Conservation (phyloP, 2,888 invertebrate species). For the Nycteola revayana region DNA sequence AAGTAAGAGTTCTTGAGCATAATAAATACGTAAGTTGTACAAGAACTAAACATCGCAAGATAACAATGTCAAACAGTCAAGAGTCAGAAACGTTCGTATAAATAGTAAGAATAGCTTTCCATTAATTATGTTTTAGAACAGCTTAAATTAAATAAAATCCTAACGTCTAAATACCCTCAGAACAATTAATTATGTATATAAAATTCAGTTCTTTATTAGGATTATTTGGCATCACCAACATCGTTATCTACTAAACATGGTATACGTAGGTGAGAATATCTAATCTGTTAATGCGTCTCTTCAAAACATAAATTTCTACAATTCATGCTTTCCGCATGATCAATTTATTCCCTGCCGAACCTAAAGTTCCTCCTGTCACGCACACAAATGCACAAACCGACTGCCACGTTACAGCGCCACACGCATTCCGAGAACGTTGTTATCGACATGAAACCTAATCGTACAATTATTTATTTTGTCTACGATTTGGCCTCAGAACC, state of each 20-base stretch:
- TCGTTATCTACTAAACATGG: slow-evolving; percentile 75
- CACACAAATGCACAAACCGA: slow-evolving; percentile 44
- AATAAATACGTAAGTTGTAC: slow-evolving; percentile 33
- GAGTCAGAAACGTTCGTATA: slow-evolving; percentile 32
- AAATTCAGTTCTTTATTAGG: slow-evolving; percentile 82
- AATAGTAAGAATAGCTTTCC: slow-evolving; percentile 47
- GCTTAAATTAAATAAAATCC: slow-evolving; percentile 68
- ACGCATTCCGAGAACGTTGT: slow-evolving; percentile 42
- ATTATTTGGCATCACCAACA: slow-evolving; percentile 81
- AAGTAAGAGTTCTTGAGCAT: slow-evolving; percentile 51
- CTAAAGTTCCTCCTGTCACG: slow-evolving; percentile 72
- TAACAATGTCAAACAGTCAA: slow-evolving; percentile 22
- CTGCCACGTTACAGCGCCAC: slow-evolving; percentile 33
- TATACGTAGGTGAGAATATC: slow-evolving; percentile 77
- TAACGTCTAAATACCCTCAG: slow-evolving; percentile 79
- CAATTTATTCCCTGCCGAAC: slow-evolving; percentile 73
- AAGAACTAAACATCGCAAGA: slow-evolving; percentile 18
- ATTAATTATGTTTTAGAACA: slow-evolving; percentile 38
- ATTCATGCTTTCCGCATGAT: slow-evolving; percentile 46
- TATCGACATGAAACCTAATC: slow-evolving; percentile 41
- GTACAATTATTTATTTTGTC: not conserved
- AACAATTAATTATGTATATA: slow-evolving; percentile 79
- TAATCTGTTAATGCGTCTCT: slow-evolving; percentile 67
- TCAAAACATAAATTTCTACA: slow-evolving; percentile 61
- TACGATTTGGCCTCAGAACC: slow-evolving; percentile 8